Evolutionary conservation across 2,113 vertebrate species (phyloP).

Genomic region (Dascyllus trimaculatus): DNA sequence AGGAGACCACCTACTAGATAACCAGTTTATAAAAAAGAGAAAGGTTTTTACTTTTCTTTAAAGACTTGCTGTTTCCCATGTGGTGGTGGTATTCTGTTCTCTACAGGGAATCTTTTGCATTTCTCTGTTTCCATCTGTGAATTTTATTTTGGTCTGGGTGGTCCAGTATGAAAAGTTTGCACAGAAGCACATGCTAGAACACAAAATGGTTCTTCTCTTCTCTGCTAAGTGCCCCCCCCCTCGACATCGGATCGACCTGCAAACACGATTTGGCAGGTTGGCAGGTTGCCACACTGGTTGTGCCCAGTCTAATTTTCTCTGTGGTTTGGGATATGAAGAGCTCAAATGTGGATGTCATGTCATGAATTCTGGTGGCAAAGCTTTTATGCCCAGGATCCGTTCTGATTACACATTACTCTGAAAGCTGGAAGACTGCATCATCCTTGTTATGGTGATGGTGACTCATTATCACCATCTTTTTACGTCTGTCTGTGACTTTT

Average conservation of each 20-base stretch:
- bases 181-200: neutral
- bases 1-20: neutral
- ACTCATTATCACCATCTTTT: slow-evolving; percentile 29
- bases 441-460: slow-evolving; percentile 34
- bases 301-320: slow-evolving; percentile 30
- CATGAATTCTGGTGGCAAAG: slow-evolving; percentile 15
- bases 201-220: neutral
- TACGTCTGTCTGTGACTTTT: slow-evolving; percentile 21
- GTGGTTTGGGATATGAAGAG: slow-evolving; percentile 20
- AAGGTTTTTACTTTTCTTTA: neutral
- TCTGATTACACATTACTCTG: slow-evolving; percentile 17
- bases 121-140: neutral
- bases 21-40: neutral
- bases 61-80: neutral
- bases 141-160: neutral
- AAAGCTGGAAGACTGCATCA: slow-evolving; percentile 6
- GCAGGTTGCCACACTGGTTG: slow-evolving; percentile 20
- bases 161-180: slow-evolving; percentile 2
- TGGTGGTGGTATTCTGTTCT: neutral
- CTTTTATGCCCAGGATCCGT: slow-evolving; percentile 26
- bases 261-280: slow-evolving; percentile 17
- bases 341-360: slow-evolving; percentile 31
- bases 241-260: slow-evolving; percentile 30
- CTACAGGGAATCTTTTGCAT: neutral
- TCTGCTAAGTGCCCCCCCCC: neutral